Evolutionary conservation across 2,888 invertebrate genomes (phyloP).

Genomic region (Ormyrus nitidulus): DNA sequence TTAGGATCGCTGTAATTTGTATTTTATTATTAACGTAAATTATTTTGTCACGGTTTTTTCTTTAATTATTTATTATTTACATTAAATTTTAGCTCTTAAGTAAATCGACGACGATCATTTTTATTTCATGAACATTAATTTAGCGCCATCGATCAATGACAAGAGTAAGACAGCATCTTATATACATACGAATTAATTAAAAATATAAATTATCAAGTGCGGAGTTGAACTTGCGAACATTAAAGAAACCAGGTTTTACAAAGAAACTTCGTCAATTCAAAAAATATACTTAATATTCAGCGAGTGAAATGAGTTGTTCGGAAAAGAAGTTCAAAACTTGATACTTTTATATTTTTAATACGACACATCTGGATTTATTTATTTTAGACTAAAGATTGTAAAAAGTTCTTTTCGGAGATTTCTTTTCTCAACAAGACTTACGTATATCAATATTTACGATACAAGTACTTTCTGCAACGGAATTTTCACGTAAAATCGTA

Average conservation of each 20-base stretch:
- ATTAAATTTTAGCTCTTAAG: conserved; percentile 41
- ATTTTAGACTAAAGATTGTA: not conserved
- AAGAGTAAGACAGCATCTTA: conserved; percentile 50
- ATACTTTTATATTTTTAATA: conserved; percentile 17
- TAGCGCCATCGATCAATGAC: conserved; percentile 41
- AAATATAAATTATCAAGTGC: conserved; percentile 24
- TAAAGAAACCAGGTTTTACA: not conserved
- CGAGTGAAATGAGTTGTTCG: not conserved
- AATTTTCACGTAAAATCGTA: not conserved
- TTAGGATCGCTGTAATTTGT: conserved; percentile 33
- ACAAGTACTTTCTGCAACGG: not conserved
- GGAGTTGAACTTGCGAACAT: not conserved
- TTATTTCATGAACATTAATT: conserved; percentile 46
- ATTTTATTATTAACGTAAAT: conserved; percentile 35
- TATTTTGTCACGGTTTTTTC: conserved; percentile 19
- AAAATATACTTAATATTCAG: not conserved
- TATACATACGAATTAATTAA: conserved; percentile 28
- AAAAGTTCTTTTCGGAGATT: not conserved
- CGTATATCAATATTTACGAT: not conserved
- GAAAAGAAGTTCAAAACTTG: conserved; percentile 10
- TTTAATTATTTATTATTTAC: conserved; percentile 46
- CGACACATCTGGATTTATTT: conserved; percentile 2
- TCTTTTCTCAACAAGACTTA: not conserved
- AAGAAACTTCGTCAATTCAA: not conserved
- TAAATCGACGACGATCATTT: conserved; percentile 49